phyloP scores from a whole-genome alignment of 2,888 invertebrate species.

The Pammene fasciana region DNA sequence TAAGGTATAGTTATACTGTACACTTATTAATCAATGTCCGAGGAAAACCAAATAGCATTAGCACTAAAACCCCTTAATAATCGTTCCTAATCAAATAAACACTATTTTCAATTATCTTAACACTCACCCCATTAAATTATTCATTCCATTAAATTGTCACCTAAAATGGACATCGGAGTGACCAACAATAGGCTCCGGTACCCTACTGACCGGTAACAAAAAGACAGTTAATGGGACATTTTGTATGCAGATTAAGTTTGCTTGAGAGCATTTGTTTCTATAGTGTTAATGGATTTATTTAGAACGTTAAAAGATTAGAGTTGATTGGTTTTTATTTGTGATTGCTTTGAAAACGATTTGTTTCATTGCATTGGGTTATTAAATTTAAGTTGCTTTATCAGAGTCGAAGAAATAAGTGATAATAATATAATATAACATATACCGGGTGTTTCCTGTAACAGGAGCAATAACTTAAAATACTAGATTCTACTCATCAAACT shows the following conservation, averaged over 20 bases:
- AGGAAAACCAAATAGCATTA: constrained; percentile 10
- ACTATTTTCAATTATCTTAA: constrained; percentile 43
- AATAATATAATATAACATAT: too few species aligned
- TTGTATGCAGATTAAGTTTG: constrained; percentile 74
- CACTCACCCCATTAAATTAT: constrained; percentile 63
- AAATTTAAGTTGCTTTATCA: neutral
- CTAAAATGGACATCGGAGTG: constrained; percentile 63
- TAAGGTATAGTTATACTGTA: constrained; percentile 3
- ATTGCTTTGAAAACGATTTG: neutral
- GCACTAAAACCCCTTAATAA: constrained; percentile 32
- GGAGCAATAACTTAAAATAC: too few species aligned
- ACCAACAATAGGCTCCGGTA: constrained; percentile 62
- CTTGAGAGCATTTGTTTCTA: constrained; percentile 47
- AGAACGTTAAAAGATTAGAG: constrained; percentile 17
- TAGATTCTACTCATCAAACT: too few species aligned
- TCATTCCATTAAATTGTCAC: constrained; percentile 60
- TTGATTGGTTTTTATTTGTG: constrained; percentile 16
- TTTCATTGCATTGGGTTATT: neutral
- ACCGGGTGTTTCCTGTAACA: too few species aligned
- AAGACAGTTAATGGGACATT: constrained; percentile 68
- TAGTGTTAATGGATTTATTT: constrained; percentile 34
- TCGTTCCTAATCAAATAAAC: constrained; percentile 39
- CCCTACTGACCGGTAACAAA: constrained; percentile 62
- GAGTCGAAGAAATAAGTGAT: too few species aligned
- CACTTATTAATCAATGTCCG: neutral